Conservation (phyloP, 1,140 invertebrate genomes). For the Nasonia giraulti region DNA sequence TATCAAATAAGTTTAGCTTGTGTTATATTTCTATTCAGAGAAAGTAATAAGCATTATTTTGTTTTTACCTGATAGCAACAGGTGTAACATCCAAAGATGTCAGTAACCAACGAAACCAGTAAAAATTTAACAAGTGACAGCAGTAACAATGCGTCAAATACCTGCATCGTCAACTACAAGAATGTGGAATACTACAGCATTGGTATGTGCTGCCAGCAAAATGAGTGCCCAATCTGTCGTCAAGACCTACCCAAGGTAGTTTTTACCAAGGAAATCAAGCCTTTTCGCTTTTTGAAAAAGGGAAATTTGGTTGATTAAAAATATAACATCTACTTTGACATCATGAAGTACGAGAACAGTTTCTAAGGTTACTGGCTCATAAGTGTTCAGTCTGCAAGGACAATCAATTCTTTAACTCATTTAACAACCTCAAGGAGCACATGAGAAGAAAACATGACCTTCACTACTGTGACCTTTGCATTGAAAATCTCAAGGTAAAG, state of each 20-base stretch:
- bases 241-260: slow-evolving; percentile 90
- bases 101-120: not conserved
- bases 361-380: slow-evolving; percentile 85
- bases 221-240: slow-evolving; percentile 96
- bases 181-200: slow-evolving; percentile 81
- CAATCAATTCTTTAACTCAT: slow-evolving; percentile 80
- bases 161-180: slow-evolving; percentile 94
- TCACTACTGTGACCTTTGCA: slow-evolving; percentile 93
- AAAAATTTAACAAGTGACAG: not conserved
- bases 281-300: slow-evolving; percentile 65
- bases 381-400: slow-evolving; percentile 80
- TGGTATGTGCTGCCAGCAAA: slow-evolving; percentile 91
- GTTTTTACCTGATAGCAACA: slow-evolving; percentile 2
- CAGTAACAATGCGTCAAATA: slow-evolving; percentile 17
- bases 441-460: slow-evolving; percentile 89
- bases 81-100: slow-evolving; percentile 16
- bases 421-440: slow-evolving; percentile 87
- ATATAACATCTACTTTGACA: slow-evolving; percentile 89
- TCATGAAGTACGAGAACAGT: slow-evolving; percentile 83
- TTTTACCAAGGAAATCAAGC: slow-evolving; percentile 66
- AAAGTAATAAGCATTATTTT: not conserved
- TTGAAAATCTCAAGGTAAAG: slow-evolving; percentile 89
- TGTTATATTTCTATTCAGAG: not conserved
- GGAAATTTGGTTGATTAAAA: slow-evolving; percentile 79
- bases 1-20: too few relatives aligned